These are phyloP conservation scores for Procambarus clarkii DNA, from an alignment of 1,140 invertebrate genomes.

Conservation along the genomic window DNA sequence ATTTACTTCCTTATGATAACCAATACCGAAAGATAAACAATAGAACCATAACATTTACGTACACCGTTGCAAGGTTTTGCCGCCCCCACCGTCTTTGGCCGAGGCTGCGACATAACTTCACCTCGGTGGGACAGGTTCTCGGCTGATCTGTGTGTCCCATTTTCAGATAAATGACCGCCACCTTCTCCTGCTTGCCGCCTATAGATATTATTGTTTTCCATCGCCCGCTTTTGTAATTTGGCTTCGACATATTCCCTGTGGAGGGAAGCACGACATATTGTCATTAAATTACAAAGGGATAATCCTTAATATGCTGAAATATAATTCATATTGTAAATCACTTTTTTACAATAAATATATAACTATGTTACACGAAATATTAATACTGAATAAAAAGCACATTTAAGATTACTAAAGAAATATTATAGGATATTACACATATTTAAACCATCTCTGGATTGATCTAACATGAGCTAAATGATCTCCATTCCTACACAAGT, in stretches of 20 bases:
- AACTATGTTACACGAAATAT: neutral
- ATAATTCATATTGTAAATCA: neutral
- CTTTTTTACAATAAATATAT: neutral
- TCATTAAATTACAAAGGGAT: neutral
- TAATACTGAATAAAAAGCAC: neutral
- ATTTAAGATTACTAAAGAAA: neutral
- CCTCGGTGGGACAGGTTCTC: conserved; percentile 38
- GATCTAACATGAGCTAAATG: neutral
- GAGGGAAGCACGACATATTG: neutral
- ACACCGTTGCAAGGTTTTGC: conserved; percentile 70
- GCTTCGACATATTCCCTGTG: conserved; percentile 92
- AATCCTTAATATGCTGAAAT: neutral
- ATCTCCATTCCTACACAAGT: neutral
- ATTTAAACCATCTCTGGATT: neutral
- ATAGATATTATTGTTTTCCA: conserved; percentile 84
- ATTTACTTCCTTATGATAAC: too few species aligned
- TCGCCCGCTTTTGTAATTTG: conserved; percentile 86
- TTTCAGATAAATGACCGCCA: conserved; percentile 26
- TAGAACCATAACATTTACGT: neutral
- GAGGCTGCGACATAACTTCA: neutral
- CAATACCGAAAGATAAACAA: too few species aligned
- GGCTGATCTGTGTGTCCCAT: conserved; percentile 47
- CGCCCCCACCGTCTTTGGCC: conserved; percentile 50
- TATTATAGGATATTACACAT: neutral
- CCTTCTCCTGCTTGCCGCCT: conserved; percentile 68